Evolutionary conservation across 2,113 vertebrate genomes (phyloP).

Genomic region (Puffinus mauretanicus): DNA sequence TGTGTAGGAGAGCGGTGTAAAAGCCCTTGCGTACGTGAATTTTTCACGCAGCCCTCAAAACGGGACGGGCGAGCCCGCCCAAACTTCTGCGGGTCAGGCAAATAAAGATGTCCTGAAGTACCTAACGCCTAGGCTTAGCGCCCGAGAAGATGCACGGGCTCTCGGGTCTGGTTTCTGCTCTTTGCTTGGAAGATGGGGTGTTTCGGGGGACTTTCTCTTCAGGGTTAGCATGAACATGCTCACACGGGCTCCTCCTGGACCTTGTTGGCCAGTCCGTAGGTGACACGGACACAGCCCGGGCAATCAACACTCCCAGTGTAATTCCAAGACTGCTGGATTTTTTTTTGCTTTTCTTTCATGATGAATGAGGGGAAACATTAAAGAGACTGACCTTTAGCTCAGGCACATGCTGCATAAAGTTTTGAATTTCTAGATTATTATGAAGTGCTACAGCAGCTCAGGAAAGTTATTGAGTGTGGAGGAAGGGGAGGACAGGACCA

Average conservation of each 20-base stretch:
- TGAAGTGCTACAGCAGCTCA: neutral
- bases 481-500: neutral
- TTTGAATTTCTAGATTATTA: neutral
- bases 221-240: neutral
- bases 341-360: neutral
- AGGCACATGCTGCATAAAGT: neutral
- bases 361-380: neutral
- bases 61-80: rapidly evolving
- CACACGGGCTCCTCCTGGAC: neutral
- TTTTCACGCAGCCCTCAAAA: neutral
- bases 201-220: neutral
- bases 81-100: neutral
- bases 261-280: neutral
- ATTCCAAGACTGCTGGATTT: neutral
- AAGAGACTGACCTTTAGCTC: neutral
- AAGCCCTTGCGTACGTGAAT: neutral
- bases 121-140: neutral
- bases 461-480: neutral
- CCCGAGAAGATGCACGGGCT: neutral
- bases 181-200: neutral
- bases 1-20: neutral
- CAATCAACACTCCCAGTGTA: neutral
- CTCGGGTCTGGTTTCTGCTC: neutral
- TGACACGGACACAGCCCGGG: neutral
- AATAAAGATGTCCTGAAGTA: neutral